Base-by-base conservation (phyloP, 2,113 vertebrate genomes). In the Arothron firmamentum region DNA sequence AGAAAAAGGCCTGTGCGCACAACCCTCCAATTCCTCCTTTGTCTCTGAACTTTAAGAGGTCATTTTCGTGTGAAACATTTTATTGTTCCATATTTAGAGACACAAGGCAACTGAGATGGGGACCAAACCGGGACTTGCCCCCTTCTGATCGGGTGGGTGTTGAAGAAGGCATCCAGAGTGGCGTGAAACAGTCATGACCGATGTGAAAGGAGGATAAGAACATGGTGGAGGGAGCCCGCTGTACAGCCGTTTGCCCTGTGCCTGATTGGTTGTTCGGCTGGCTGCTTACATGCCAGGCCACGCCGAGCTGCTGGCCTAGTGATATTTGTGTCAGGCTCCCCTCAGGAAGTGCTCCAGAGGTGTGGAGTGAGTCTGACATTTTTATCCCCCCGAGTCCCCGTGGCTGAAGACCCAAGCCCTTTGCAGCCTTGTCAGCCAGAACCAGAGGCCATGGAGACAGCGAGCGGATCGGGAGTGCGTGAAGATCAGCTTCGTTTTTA, bases 341-440 rank as follows among this genome's bases (percentile, higher is more conserved):
- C 85, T 52, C 61, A 75, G 70, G 75, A 72, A 62, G 59, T 82
- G 66, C 62, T 85, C 67, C 59, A 69, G 82, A 74, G 66, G 77
- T 78, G 72, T 75, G 79, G 67, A 73, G 79, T 74, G 70, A 80
- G 82, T 51, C 58, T 87, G 85, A 89, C 86, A 85, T 89, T 87
- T 88, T 52, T 66, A 50, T 38, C 34, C 34, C 34, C 45, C 65
- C 57, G 47, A 61, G 52, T 80, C 72, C 82, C 80, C 45, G 65
- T 75, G 67, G 74, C 66, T 81, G 59, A 61, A 68, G 74, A 85
- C 79, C 72, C 62, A 61, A 60, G 76, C 80, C 71, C 46, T 31
- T 78, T 17, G 4, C 60, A 84, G 72, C 79, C 78, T 75, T 77
- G 77, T 85, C 77, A 86, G 78, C 65, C 65, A 74, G 67, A 75